phyloP scores from a whole-genome alignment of 1,140 invertebrate genomes.

The Pristionchus pacificus region DNA sequence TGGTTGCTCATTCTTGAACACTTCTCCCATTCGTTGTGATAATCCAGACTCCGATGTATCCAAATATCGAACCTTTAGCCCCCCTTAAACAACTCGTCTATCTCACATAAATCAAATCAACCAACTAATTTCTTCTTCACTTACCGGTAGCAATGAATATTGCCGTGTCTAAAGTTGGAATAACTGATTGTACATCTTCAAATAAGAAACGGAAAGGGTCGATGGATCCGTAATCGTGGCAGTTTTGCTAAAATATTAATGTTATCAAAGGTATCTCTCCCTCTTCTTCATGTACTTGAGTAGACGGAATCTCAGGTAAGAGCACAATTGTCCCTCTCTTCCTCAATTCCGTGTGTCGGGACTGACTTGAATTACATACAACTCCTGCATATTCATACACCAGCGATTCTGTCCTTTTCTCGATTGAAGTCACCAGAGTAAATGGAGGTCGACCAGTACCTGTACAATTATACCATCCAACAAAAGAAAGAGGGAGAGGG shows the following conservation, averaged over 20 bases:
- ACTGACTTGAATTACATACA: conserved; percentile 19
- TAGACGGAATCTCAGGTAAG: conserved; percentile 53
- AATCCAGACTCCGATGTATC: conserved; percentile 23
- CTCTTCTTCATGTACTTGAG: conserved; percentile 32
- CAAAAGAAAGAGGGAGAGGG: conserved; percentile 38
- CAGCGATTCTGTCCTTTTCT: conserved; percentile 26
- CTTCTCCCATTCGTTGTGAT: conserved; percentile 11
- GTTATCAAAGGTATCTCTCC: too few species aligned
- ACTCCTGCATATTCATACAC: not conserved
- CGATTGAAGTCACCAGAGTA: conserved; percentile 49
- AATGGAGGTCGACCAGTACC: conserved; percentile 39
- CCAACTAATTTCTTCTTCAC: conserved; percentile 44
- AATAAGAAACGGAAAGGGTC: conserved; percentile 49
- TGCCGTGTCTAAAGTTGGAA: conserved; percentile 51
- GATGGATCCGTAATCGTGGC: conserved; percentile 53
- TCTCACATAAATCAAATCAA: not conserved
- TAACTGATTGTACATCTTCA: conserved; percentile 33
- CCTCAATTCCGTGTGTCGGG: conserved; percentile 51
- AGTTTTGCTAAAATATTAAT: conserved; percentile 28
- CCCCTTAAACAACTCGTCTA: conserved; percentile 2
- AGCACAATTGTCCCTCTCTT: conserved; percentile 49
- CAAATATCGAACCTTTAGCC: conserved; percentile 20
- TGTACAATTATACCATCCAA: conserved; percentile 18
- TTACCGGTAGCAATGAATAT: conserved; percentile 49
- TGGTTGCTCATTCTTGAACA: conserved; percentile 10